Conservation (phyloP, 2,797 vertebrate genomes). For the Enteromius radiatus region DNA sequence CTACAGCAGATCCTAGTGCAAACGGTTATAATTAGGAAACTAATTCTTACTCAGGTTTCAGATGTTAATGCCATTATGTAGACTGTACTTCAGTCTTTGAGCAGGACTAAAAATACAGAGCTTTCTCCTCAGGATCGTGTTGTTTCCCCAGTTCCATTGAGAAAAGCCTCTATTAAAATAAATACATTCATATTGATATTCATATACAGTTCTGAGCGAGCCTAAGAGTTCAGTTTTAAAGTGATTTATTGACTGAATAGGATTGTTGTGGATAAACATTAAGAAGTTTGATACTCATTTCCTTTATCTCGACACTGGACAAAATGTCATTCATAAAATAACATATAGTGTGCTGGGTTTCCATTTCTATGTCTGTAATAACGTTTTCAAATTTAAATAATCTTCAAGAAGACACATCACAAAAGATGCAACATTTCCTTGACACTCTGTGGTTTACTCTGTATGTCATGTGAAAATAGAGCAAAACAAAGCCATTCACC, state of each 20-base stretch:
- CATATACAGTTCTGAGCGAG: not conserved
- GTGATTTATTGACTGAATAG: not conserved
- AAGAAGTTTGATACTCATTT: not conserved
- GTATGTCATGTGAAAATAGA: not conserved
- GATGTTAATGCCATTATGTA: constrained; percentile 28
- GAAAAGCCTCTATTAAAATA: not conserved
- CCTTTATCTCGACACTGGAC: not conserved
- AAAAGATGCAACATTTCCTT: not conserved
- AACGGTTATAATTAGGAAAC: constrained; percentile 67
- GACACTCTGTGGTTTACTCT: not conserved
- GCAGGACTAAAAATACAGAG: not conserved
- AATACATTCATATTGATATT: not conserved
- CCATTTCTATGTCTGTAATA: not conserved
- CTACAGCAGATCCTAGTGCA: not conserved
- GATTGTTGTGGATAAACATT: not conserved
- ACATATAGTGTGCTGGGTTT: not conserved
- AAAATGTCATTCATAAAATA: not conserved
- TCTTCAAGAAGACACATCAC: not conserved
- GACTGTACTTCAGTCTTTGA: not conserved
- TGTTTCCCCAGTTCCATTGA: not conserved
- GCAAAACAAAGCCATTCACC: not conserved
- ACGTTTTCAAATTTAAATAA: not conserved
- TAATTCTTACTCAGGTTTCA: constrained; percentile 16
- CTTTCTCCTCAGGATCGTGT: not conserved
- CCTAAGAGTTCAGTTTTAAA: not conserved